Base-by-base conservation (phyloP, 2,888 invertebrate genomes). In the Omphaloscelis lunosa region DNA sequence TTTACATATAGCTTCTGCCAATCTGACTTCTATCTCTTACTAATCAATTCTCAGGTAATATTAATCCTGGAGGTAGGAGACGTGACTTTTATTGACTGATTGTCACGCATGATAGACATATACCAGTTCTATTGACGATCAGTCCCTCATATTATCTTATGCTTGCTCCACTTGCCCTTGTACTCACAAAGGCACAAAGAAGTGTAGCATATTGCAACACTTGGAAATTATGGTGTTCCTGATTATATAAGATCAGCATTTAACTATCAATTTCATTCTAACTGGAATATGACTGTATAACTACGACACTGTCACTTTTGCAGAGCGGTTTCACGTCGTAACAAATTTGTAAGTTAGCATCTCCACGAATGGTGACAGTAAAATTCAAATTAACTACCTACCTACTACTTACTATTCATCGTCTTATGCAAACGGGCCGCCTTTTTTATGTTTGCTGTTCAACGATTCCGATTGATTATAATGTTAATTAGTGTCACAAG, bases 351-450 rank as follows among this genome's bases (percentile, higher is more conserved):
- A 51, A 34, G 9, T 51, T 67, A 34, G 9, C 17, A 66, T 65
- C n/a, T 39, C 29, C 39, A 12, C 5, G 11, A 59, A 29, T 58
- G 45, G 59, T 29, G 75, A 75, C 76, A 66, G 39, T 41, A 70
- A 45, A 58, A 66, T 79, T 27, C 34, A 41, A 68, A 68, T 74
- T 51, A 79, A 58, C 5, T 45, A 29, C 23, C 5, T 45, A 29
- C 23, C 23, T 48, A 48, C 5, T 27, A 0, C 0, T 20, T 34
- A 48, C 0, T 23, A 45, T 56, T 59, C 11, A 34, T 53, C 51
- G 66, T 59, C 7, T 75, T 58, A 66, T 56, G 82, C 53, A 82
- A 75, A 9, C 8, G 6, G 5, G 12, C 34, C 62, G 23, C 53
- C n/a, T 29, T 48, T 48, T 69, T 39, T 58, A 51, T 15, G 23